A percentile compares a stretch with the other conserved stretches of the same genome.
These are phyloP conservation scores for Macrobrachium nipponense DNA, from an alignment of 1,140 invertebrate genomes.

Conservation along the genomic window DNA sequence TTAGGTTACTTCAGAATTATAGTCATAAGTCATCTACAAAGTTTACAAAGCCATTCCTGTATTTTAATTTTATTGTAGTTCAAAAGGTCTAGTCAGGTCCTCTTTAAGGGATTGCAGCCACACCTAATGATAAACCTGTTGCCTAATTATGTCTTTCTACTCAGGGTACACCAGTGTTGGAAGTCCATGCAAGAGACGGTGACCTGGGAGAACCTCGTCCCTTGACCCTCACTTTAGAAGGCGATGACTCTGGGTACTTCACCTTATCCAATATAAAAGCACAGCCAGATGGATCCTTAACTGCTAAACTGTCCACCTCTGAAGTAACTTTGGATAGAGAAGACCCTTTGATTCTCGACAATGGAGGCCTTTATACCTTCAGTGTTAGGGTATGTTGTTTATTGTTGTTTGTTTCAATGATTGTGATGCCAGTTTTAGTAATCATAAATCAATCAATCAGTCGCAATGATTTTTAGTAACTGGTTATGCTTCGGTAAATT, in stretches of 20 bases:
- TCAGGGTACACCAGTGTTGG: slow-evolving; percentile 74
- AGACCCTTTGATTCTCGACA: slow-evolving; percentile 78
- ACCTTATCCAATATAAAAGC: slow-evolving; percentile 66
- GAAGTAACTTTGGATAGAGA: slow-evolving; percentile 79
- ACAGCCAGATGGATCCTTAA: slow-evolving; percentile 63
- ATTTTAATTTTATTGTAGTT: background rate
- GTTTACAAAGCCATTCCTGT: too few relatives aligned
- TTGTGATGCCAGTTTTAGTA: background rate
- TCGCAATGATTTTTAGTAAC: too few relatives aligned
- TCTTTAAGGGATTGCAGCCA: background rate
- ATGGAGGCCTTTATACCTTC: slow-evolving; percentile 83
- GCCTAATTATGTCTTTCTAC: slow-evolving; percentile 6
- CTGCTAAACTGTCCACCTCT: slow-evolving; percentile 73
- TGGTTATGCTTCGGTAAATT: too few relatives aligned
- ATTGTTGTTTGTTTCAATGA: background rate
- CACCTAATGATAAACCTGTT: background rate
- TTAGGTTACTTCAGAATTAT: too few relatives aligned
- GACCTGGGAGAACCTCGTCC: slow-evolving; percentile 80
- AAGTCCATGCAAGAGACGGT: slow-evolving; percentile 80
- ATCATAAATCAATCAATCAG: background rate
- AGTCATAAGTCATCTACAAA: too few relatives aligned
- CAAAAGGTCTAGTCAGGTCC: background rate
- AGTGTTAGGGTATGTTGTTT: slow-evolving; percentile 72
- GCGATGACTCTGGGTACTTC: slow-evolving; percentile 79
- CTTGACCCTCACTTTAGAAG: slow-evolving; percentile 72